Evolutionary conservation across 2,888 invertebrate genomes (phyloP), one percentile per base, ranked within the genome.

Genomic region (Stenolophus ochropezus): DNA sequence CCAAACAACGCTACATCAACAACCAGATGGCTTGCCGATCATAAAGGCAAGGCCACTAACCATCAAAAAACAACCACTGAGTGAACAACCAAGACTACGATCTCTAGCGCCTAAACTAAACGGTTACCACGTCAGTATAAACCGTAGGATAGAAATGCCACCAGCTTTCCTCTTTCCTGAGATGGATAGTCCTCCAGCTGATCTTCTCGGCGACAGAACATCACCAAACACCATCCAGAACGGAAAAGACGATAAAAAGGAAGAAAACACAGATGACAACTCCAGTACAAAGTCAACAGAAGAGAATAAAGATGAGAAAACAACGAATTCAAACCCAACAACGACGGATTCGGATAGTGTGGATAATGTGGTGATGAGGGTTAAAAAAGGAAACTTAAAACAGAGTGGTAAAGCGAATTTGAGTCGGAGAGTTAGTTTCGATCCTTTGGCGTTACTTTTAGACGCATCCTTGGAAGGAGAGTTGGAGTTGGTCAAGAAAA

Each of bases 381-480:
- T 93, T 85, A 94, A 94, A 89, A 96, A 96, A 88, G 96, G 96
- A 61, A 96, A 96, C 86, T 89, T 96, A 86, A 96, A 97, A 88
- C 92, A 92, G 86, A 93, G 92, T 73, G 92, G 94, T 21, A 95
- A 94, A 85, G 93, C 92, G 21, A 95, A 95, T 86, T 87, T 95
- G 42, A 93, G 95, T 2, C 91, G 97, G 84, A 91, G 98, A 82
- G 98, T 99, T 47, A 98, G 97, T 88, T 99, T 99, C 88, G 99
- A 99, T 91, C 99, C 99, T 18, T 91, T 99, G 86, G 98, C 99
- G 0, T 91, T 99, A 73, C 92, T 99, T 71, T 91, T 99, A 86
- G 99, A 99, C 90, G 99, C 99, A 61, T 98, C 98, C 86, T 92
- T 99, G 84, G 99, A 99, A 90, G 99, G 99, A 53, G 99, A 99